A percentile compares a stretch with the other conserved stretches of the same genome.
These are phyloP conservation scores for Zygogramma bicolorata DNA, from an alignment of 2,888 invertebrate species.

Conservation along the genomic window DNA sequence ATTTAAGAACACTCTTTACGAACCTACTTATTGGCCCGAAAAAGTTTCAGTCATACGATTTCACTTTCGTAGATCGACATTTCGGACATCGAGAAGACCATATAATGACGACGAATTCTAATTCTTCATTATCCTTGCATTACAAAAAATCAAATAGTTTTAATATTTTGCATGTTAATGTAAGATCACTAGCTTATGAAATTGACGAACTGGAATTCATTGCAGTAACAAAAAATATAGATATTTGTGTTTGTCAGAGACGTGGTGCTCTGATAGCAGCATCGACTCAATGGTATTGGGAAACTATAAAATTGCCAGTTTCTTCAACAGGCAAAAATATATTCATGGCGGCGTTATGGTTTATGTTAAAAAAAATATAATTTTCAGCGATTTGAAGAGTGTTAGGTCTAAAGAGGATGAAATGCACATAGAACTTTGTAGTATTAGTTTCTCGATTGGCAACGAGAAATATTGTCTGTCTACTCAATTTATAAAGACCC, in stretches of 20 bases:
- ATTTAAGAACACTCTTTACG: neutral
- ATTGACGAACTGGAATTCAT: neutral
- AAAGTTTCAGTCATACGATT: neutral
- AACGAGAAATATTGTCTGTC: neutral
- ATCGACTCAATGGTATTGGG: neutral
- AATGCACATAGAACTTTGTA: neutral
- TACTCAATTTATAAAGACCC: neutral
- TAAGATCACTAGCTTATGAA: neutral
- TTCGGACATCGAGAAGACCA: neutral
- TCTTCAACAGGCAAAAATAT: neutral
- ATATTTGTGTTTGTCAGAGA: neutral
- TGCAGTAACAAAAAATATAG: neutral
- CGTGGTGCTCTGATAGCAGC: neutral
- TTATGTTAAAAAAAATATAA: neutral
- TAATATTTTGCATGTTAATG: neutral
- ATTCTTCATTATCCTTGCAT: neutral
- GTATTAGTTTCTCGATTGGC: neutral
- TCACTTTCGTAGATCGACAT: conserved; percentile 4
- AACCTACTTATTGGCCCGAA: conserved; percentile 1
- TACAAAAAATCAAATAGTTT: neutral
- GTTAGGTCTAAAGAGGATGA: neutral
- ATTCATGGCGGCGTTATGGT: neutral
- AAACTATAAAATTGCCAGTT: neutral
- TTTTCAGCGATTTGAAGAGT: neutral
- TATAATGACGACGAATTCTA: neutral